phyloP scores from a whole-genome alignment of 2,797 vertebrate genomes.

The Synaphobranchus kaupii region DNA sequence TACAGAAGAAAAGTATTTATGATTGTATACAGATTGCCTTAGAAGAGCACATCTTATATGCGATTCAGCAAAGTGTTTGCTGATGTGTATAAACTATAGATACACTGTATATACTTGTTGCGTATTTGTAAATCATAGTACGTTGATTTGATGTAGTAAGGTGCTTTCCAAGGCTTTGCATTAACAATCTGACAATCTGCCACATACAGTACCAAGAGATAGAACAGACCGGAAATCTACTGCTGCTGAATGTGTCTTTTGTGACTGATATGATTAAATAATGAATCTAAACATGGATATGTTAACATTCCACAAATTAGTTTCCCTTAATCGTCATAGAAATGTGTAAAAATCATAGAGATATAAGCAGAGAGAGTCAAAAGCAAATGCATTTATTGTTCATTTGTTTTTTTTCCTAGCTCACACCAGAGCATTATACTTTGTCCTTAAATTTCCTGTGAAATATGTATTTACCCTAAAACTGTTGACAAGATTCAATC shows the following conservation, averaged over 20 bases:
- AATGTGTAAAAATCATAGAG: background rate
- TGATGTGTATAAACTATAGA: background rate
- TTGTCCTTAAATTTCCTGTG: background rate
- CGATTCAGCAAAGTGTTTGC: background rate
- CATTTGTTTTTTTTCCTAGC: no score
- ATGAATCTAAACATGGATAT: background rate
- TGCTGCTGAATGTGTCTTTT: background rate
- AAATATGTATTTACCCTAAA: background rate
- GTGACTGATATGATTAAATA: background rate
- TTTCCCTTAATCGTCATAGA: background rate
- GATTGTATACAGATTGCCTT: background rate
- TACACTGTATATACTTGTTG: background rate
- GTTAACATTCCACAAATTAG: background rate
- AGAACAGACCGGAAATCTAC: background rate
- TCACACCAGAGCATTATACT: no score
- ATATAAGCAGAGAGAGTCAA: no score
- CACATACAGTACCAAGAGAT: background rate
- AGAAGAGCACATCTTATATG: background rate
- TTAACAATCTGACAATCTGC: background rate
- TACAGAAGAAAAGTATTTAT: no score
- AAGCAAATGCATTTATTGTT: no score
- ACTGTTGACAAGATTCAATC: constrained; percentile 29
- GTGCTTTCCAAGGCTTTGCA: background rate
- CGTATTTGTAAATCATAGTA: background rate
- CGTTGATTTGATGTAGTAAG: background rate